Conservation (phyloP, 2,888 invertebrate species). For the Blastobasis lacticolella region DNA sequence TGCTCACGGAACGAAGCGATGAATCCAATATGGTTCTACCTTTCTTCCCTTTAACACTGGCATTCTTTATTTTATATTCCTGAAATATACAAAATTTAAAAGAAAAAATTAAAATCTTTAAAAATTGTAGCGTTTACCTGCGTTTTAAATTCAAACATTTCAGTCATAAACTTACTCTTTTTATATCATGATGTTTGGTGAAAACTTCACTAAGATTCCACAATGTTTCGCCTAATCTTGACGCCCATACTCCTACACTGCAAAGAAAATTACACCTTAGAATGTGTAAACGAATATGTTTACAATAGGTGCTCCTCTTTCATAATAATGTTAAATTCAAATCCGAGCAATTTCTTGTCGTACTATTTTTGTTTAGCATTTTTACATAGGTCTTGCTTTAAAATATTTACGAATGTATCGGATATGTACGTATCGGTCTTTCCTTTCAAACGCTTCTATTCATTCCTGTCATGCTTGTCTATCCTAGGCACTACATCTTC, state of each 20-base stretch:
- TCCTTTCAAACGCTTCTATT: too few species aligned
- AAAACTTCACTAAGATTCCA: slow-evolving; percentile 85
- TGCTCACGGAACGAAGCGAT: slow-evolving; percentile 86
- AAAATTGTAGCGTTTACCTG: neutral
- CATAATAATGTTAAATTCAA: too few species aligned
- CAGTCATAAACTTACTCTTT: slow-evolving; percentile 73
- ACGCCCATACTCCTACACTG: slow-evolving; percentile 88
- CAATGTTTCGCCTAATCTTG: slow-evolving; percentile 83
- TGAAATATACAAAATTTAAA: slow-evolving; percentile 36
- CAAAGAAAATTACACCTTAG: slow-evolving; percentile 12
- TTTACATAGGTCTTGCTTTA: too few species aligned
- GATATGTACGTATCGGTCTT: too few species aligned
- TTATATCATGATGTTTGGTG: slow-evolving; percentile 84
- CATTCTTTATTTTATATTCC: slow-evolving; percentile 87
- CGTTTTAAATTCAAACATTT: neutral
- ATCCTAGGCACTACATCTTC: too few species aligned
- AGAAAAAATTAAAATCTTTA: neutral
- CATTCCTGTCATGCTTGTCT: too few species aligned
- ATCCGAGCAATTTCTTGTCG: too few species aligned
- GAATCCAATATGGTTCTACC: slow-evolving; percentile 85
- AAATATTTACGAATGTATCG: too few species aligned
- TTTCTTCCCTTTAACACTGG: slow-evolving; percentile 85
- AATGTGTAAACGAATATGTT: too few species aligned
- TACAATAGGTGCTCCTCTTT: too few species aligned
- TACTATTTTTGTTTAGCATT: too few species aligned